Evolutionary conservation across 1,140 invertebrate species (phyloP).

Genomic region (Eupeodes corollae): DNA sequence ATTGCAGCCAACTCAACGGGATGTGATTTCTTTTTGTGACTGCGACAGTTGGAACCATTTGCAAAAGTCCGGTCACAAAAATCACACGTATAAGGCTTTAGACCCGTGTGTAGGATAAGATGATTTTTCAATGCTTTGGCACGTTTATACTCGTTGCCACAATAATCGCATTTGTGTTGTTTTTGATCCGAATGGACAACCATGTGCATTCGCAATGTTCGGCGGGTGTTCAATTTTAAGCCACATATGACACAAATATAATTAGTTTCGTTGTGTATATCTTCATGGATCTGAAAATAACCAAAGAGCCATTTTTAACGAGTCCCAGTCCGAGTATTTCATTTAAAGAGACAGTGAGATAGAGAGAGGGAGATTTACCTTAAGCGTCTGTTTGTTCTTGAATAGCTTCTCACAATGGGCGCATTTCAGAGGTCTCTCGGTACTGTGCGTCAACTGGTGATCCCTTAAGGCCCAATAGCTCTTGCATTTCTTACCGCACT

Average conservation of each 20-base stretch:
- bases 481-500: no score
- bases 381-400: no score
- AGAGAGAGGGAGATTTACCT: no score
- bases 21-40: slow-evolving; percentile 12
- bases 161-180: slow-evolving; percentile 2
- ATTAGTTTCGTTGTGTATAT: neutral
- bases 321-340: no score
- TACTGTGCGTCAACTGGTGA: no score
- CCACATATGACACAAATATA: neutral
- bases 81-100: slow-evolving; percentile 13
- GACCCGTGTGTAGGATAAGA: slow-evolving; percentile 15
- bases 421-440: no score
- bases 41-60: slow-evolving; percentile 17
- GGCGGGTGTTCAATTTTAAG: neutral
- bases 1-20: slow-evolving; percentile 14
- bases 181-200: neutral
- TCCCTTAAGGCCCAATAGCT: no score
- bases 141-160: neutral
- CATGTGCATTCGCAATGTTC: neutral
- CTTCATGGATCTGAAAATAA: no score
- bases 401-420: no score
- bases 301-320: no score
- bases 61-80: slow-evolving; percentile 15
- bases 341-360: no score
- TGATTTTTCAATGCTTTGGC: slow-evolving; percentile 16